These are phyloP conservation scores for Micromys minutus DNA, from an alignment of 2,113 vertebrate species.

Conservation along the genomic window DNA sequence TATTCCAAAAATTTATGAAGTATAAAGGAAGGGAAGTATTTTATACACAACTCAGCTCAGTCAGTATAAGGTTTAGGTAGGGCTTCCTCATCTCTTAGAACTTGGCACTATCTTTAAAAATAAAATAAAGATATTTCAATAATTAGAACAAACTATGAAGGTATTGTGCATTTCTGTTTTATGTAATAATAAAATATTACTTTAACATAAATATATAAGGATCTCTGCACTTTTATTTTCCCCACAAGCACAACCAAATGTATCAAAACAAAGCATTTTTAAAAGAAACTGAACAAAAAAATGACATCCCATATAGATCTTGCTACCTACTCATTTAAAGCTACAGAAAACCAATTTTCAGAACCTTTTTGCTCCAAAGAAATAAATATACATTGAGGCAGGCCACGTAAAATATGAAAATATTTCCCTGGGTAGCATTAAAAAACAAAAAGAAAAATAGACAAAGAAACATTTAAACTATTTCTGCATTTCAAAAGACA, in stretches of 20 bases:
- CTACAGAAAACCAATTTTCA: constrained; percentile 93
- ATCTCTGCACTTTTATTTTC: constrained; percentile 94
- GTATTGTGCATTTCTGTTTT: constrained; percentile 97
- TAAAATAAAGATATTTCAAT: constrained; percentile 93
- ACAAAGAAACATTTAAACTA: constrained; percentile 93
- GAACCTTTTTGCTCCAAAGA: constrained; percentile 91
- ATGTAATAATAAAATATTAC: constrained; percentile 97
- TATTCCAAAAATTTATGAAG: constrained; percentile 85
- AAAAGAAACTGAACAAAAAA: constrained; percentile 88
- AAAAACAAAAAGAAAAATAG: constrained; percentile 90
- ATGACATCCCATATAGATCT: constrained; percentile 94
- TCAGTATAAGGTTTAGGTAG: constrained; percentile 76
- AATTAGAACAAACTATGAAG: constrained; percentile 96
- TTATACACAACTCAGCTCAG: constrained; percentile 82
- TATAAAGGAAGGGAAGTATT: constrained; percentile 83
- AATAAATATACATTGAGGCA: constrained; percentile 94
- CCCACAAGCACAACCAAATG: constrained; percentile 96
- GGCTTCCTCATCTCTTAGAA: constrained; percentile 71
- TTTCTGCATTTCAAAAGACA: constrained; percentile 94
- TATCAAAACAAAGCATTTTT: constrained; percentile 92
- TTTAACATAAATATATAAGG: constrained; percentile 96
- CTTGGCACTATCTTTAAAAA: constrained; percentile 85
- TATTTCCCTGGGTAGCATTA: constrained; percentile 94
- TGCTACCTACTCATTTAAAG: constrained; percentile 94
- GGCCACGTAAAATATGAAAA: constrained; percentile 91